Percentiles rank a stretch among this genome's conserved stretches.
Evolutionary conservation across 2,888 invertebrate species (phyloP).

Genomic region (Malthinus flaveolus): DNA sequence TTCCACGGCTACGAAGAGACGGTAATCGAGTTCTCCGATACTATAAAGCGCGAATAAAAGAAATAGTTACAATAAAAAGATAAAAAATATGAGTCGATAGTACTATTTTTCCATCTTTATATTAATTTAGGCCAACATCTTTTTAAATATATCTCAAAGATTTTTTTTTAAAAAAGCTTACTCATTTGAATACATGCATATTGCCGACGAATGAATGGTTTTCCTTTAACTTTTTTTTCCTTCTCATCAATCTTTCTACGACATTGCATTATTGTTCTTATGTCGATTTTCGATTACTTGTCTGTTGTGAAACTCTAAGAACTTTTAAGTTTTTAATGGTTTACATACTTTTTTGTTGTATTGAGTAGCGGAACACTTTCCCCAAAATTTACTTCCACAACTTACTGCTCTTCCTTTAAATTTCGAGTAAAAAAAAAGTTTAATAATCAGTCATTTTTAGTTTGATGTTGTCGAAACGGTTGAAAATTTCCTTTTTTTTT

Average conservation of each 20-base stretch:
- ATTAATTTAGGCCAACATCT: conserved; percentile 20
- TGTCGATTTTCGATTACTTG: conserved; percentile 15
- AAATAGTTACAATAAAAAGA: too few species aligned
- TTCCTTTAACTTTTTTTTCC: conserved; percentile 14
- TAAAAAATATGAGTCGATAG: too few species aligned
- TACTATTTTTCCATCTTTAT: neutral
- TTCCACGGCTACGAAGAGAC: too few species aligned
- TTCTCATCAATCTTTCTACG: conserved; percentile 21
- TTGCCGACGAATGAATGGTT: conserved; percentile 14
- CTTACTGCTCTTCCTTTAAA: too few species aligned
- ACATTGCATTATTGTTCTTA: conserved; percentile 20
- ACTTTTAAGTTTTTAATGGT: conserved; percentile 9
- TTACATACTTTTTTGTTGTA: neutral
- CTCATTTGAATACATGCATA: conserved; percentile 24
- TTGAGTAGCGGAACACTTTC: neutral
- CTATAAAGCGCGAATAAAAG: too few species aligned
- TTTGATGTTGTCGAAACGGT: too few species aligned
- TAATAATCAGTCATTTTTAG: too few species aligned
- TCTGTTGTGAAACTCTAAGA: conserved; percentile 6
- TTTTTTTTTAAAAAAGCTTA: conserved; percentile 17
- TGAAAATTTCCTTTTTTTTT: too few species aligned
- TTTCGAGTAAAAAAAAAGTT: too few species aligned
- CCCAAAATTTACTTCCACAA: too few species aligned
- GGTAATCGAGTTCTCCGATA: too few species aligned
- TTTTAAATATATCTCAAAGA: conserved; percentile 6